A percentile compares a stretch with the other conserved stretches of the same genome.
phyloP scores from a whole-genome alignment of 2,113 vertebrate species.

The Rutilus rutilus region DNA sequence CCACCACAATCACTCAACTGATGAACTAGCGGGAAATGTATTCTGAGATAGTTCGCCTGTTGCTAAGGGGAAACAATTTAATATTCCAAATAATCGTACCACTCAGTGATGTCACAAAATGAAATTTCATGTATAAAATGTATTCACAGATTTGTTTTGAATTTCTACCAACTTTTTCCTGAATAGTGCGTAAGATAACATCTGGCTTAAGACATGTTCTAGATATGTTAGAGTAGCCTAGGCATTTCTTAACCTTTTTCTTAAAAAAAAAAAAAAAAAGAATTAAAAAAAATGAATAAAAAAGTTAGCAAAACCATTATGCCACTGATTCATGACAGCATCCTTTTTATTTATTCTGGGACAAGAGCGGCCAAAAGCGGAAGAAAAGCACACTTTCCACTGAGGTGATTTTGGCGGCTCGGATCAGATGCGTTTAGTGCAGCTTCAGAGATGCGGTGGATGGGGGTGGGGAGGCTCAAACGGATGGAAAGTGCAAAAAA shows the following conservation, averaged over 20 bases:
- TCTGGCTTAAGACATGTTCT: neutral
- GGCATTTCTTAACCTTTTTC: too few relatives aligned
- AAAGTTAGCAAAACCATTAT: neutral
- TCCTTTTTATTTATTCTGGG: neutral
- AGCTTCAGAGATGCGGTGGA: conserved; percentile 51
- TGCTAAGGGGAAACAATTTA: conserved; percentile 68
- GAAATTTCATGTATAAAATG: neutral
- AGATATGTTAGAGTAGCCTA: neutral
- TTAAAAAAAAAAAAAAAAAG: neutral
- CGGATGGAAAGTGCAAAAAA: neutral
- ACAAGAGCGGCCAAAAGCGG: neutral
- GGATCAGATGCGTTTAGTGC: conserved; percentile 44
- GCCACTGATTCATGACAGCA: neutral
- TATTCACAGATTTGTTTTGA: neutral
- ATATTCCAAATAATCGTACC: neutral
- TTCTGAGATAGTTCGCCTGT: conserved; percentile 62
- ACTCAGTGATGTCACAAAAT: neutral
- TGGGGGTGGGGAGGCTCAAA: conserved; percentile 33
- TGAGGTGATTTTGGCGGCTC: neutral
- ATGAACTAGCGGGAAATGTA: conserved; percentile 59
- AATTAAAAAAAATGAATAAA: neutral
- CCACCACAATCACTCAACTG: conserved; percentile 18
- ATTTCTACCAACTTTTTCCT: neutral
- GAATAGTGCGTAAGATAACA: neutral
- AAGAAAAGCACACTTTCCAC: neutral